These are phyloP conservation scores for Cottus gobio DNA, from an alignment of 2,113 vertebrate genomes.

Conservation along the genomic window DNA sequence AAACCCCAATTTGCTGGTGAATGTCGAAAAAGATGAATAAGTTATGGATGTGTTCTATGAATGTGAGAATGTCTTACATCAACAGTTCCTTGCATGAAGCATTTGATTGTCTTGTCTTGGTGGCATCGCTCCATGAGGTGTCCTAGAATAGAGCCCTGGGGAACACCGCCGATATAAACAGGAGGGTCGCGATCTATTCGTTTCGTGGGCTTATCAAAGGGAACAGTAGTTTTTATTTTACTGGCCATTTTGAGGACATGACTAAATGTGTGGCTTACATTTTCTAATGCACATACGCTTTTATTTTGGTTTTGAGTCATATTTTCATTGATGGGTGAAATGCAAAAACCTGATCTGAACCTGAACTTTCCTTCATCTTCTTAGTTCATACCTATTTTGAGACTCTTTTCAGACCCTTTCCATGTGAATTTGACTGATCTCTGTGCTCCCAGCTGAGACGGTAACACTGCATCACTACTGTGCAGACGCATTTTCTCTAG, in stretches of 20 bases:
- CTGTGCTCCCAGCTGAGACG: neutral
- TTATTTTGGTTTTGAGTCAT: slow-evolving; percentile 1
- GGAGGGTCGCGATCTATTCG: slow-evolving; percentile 2
- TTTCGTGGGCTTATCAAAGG: slow-evolving; percentile 44
- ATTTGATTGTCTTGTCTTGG: slow-evolving; percentile 38
- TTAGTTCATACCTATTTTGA: neutral
- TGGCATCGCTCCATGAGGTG: slow-evolving; percentile 5
- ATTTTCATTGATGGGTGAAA: slow-evolving; percentile 1
- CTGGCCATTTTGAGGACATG: slow-evolving; percentile 41
- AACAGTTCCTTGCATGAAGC: slow-evolving; percentile 46
- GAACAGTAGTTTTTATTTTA: slow-evolving; percentile 58
- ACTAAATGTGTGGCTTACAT: slow-evolving; percentile 40
- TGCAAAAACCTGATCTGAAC: neutral
- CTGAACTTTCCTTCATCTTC: neutral
- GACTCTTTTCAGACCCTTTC: neutral
- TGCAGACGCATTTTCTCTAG: neutral
- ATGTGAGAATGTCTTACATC: slow-evolving; percentile 32
- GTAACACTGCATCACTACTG: neutral
- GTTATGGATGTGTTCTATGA: slow-evolving; percentile 35
- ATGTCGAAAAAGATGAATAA: neutral
- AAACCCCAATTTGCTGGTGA: neutral
- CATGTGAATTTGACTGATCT: neutral
- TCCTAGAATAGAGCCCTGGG: slow-evolving; percentile 19
- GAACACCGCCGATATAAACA: slow-evolving; percentile 21
- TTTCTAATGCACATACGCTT: slow-evolving; percentile 39